Conservation (phyloP, 1,140 invertebrate genomes). For the Thaumetopoea pityocampa region DNA sequence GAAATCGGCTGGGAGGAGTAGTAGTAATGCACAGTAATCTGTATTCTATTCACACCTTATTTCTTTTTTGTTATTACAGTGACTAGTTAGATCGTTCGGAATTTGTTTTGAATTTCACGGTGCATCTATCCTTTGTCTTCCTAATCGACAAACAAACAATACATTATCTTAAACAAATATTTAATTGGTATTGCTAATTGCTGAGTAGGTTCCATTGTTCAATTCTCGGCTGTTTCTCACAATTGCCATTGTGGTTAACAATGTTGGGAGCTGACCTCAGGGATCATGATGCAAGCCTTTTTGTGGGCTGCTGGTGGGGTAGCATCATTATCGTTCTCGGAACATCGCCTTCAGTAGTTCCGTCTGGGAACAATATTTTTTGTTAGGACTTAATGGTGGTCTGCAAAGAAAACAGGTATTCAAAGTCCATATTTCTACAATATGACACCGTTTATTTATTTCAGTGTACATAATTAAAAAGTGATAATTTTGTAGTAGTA, state of each 20-base stretch:
- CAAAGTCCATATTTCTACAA: too few species aligned
- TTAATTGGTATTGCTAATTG: constrained; percentile 66
- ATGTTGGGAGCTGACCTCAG: constrained; percentile 69
- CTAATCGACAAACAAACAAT: constrained; percentile 37
- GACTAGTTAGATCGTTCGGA: too few species aligned
- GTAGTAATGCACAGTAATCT: too few species aligned
- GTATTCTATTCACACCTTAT: too few species aligned
- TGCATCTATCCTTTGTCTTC: constrained; percentile 1
- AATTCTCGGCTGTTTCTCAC: constrained; percentile 55
- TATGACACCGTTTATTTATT: too few species aligned
- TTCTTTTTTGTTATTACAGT: too few species aligned
- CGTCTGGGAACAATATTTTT: too few species aligned
- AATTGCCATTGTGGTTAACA: constrained; percentile 68
- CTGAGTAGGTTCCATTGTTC: constrained; percentile 52
- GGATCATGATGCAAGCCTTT: constrained; percentile 49
- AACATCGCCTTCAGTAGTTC: constrained; percentile 21
- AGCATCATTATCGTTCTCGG: constrained; percentile 28
- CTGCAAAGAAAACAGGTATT: too few species aligned
- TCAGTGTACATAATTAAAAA: too few species aligned
- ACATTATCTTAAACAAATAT: constrained; percentile 52
- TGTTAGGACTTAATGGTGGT: too few species aligned
- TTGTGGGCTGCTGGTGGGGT: constrained; percentile 39
- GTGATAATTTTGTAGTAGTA: too few species aligned
- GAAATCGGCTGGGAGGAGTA: too few species aligned
- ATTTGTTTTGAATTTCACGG: constrained; percentile 10